phyloP scores from a whole-genome alignment of 2,888 invertebrate genomes.

The Drosophila setosimentum region DNA sequence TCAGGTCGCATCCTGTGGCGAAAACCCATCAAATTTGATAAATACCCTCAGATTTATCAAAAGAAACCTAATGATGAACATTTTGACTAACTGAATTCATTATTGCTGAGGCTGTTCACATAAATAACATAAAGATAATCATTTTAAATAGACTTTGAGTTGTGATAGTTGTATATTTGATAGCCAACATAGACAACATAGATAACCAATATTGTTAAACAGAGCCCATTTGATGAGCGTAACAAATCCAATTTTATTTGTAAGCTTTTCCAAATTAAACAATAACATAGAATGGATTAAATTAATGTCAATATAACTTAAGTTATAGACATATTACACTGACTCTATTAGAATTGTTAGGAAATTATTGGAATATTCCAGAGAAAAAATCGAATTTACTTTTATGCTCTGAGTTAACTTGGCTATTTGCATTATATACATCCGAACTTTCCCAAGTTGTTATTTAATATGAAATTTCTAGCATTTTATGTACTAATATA shows the following conservation, averaged over 20 bases:
- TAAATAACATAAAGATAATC: neutral
- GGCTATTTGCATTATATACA: too few relatives aligned
- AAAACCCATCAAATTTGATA: constrained; percentile 53
- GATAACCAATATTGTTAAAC: neutral
- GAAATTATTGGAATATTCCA: neutral
- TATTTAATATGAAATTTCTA: too few relatives aligned
- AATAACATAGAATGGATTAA: neutral
- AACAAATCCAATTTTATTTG: neutral
- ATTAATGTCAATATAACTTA: neutral
- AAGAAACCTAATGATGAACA: neutral
- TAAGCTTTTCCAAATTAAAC: neutral
- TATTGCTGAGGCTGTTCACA: constrained; percentile 7
- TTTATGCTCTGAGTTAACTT: too few relatives aligned
- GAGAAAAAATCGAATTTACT: too few relatives aligned
- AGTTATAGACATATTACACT: neutral
- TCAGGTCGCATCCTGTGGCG: constrained; percentile 53
- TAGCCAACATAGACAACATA: neutral
- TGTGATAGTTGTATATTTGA: neutral
- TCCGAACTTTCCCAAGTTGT: too few relatives aligned
- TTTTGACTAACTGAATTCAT: constrained; percentile 7
- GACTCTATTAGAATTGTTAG: neutral
- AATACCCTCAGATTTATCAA: constrained; percentile 59
- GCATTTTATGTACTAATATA: neutral
- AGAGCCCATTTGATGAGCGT: neutral
- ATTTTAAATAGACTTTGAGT: neutral